These are phyloP conservation scores for Ahaetulla prasina DNA, from an alignment of 2,113 vertebrate species.

Conservation along the genomic window DNA sequence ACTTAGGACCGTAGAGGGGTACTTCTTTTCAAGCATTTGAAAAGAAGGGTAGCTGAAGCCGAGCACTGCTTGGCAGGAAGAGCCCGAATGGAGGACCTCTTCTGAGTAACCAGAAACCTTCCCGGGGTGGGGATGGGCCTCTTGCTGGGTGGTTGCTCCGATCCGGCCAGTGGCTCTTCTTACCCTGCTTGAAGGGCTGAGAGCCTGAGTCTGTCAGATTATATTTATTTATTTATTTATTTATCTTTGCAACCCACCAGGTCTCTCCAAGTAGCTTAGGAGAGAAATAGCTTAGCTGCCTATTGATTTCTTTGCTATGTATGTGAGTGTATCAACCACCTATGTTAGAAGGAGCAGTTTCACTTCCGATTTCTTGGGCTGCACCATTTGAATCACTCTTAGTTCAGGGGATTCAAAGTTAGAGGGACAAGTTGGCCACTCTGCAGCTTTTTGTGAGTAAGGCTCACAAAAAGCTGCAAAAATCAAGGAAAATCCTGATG, in stretches of 20 bases:
- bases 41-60: too few species aligned
- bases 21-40: too few species aligned
- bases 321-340: not conserved
- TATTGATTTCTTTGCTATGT: too few species aligned
- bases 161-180: not conserved
- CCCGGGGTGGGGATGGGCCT: not conserved
- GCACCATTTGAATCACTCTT: not conserved
- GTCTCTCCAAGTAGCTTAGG: not conserved
- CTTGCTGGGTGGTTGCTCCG: not conserved
- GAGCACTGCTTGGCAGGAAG: not conserved
- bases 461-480: too few species aligned
- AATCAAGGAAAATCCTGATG: too few species aligned
- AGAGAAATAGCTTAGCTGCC: not conserved
- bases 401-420: not conserved
- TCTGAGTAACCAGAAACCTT: too few species aligned
- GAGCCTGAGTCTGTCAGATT: not conserved
- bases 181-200: not conserved
- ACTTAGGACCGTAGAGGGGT: too few species aligned
- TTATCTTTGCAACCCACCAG: not conserved
- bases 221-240: not conserved
- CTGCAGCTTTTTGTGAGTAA: not conserved
- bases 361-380: not conserved
- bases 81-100: too few species aligned
- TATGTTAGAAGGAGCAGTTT: not conserved
- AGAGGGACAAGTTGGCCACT: not conserved